Conservation (phyloP, 2,888 invertebrate genomes). For the Tipula confusa region DNA sequence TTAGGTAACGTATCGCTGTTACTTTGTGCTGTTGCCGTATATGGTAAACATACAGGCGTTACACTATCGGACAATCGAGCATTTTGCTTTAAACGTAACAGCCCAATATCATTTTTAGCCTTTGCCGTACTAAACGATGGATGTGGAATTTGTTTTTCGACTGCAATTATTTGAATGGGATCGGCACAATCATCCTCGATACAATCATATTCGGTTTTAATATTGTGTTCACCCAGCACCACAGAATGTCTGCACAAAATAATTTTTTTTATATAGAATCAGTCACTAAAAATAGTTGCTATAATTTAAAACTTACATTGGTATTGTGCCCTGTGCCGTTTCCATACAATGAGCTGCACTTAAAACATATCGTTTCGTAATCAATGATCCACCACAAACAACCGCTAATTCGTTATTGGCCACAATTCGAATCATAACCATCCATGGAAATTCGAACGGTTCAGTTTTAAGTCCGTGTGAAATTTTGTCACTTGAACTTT, state of each 20-base stretch:
- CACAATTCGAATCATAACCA: conserved; percentile 58
- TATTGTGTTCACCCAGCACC: background rate
- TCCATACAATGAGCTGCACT: conserved; percentile 45
- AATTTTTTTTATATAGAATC: background rate
- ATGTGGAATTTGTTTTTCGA: conserved; percentile 51
- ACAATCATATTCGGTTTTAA: background rate
- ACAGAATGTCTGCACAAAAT: background rate
- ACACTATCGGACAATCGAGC: conserved; percentile 47
- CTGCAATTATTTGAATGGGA: conserved; percentile 46
- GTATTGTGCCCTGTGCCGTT: background rate
- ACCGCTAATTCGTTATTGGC: background rate
- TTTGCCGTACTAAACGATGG: conserved; percentile 49
- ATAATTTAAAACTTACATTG: background rate
- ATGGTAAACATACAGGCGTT: conserved; percentile 54
- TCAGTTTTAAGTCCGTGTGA: conserved; percentile 58
- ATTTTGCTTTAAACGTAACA: conserved; percentile 49
- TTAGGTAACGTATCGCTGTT: conserved; percentile 41
- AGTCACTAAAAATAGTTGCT: no score
- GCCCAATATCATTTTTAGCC: conserved; percentile 56
- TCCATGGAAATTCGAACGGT: conserved; percentile 68
- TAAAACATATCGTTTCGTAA: conserved; percentile 42
- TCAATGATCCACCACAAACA: conserved; percentile 44
- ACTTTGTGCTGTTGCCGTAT: conserved; percentile 43
- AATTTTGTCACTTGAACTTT: conserved; percentile 53
- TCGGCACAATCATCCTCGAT: conserved; percentile 43